Base-by-base conservation (phyloP, 2,797 vertebrate species). In the Orientallactaga sibirica region DNA sequence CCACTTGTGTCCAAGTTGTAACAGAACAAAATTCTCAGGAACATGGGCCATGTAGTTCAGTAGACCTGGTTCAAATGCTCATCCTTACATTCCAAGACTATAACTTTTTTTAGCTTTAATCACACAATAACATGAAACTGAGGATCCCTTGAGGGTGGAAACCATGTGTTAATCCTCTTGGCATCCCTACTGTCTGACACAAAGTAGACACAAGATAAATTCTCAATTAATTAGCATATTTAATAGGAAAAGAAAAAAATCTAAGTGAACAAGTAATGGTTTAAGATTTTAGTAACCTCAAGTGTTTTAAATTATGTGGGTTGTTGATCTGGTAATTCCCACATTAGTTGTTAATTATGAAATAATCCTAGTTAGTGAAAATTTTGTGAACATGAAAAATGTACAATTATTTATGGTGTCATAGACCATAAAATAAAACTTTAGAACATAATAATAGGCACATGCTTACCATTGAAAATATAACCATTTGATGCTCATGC, bases 311-410 rank as follows among this genome's bases (percentile, higher is more conserved):
- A 82, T 83, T 15, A 86, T 78, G 64, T 94, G 70, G 18, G 11
- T 33, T 70, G 91, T 73, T 91, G 33, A 86, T 68, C 27, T 71
- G 48, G 16, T 92, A 94, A 90, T 88, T 93, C 52, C 68, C 92
- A 79, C 15, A 80, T 73, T 74, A 61, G 25, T 16, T 83, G 10
- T 91, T 43, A 85, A 77, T 92, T 91, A 90, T 33, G 7, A 94
- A 92, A 77, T 86, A 92, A 84, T 84, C 15, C 11, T 75, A 91
- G 41, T 77, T 76, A 80, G 33, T 92, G 64, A 77, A 95, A 86
- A 58, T 20, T 3, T 27, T 43, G 24, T n/a, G 82, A 64, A 14
- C 68, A 55, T 71, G 62, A 92, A 84, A 84, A 2, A 15, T 74
- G 43, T 70, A 14, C 29, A 79, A 9, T 62, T 94, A 85, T 78